These are phyloP conservation scores for Gracilinanus agilis DNA, from an alignment of 2,113 vertebrate genomes.

Conservation along the genomic window DNA sequence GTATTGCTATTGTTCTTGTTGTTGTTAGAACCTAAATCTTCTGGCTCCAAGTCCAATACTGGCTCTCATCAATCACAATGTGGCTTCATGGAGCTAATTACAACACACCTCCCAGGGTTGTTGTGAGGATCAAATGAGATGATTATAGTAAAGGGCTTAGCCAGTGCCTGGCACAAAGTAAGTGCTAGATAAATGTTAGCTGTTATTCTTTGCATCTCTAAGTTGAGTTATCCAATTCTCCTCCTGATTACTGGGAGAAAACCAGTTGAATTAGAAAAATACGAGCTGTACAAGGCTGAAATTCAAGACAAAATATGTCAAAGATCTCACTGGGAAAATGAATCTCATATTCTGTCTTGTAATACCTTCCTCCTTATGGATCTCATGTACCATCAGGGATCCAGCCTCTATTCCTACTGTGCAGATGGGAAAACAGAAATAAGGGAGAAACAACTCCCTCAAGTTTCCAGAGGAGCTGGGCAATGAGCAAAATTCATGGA, in stretches of 20 bases:
- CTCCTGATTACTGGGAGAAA: slow-evolving; percentile 14
- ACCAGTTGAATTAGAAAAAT: slow-evolving; percentile 42
- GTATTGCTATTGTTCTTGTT: too few relatives aligned
- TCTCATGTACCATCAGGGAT: too few relatives aligned
- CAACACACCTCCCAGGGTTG: too few relatives aligned
- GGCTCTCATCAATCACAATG: too few relatives aligned
- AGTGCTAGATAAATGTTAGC: too few relatives aligned
- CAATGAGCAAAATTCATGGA: background rate
- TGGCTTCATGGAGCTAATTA: too few relatives aligned
- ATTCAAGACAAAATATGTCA: background rate
- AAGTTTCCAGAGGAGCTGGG: background rate
- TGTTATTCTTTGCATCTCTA: slow-evolving; percentile 66
- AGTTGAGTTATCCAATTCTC: slow-evolving; percentile 37
- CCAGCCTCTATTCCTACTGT: background rate
- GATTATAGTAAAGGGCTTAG: too few relatives aligned
- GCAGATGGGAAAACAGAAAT: background rate
- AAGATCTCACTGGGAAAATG: slow-evolving; percentile 27
- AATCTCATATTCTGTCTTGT: background rate
- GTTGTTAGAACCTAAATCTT: too few relatives aligned
- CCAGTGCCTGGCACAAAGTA: too few relatives aligned
- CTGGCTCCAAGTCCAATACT: too few relatives aligned
- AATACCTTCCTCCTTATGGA: background rate
- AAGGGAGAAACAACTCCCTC: background rate
- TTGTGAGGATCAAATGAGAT: too few relatives aligned
- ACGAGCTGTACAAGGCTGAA: background rate